A percentile compares a stretch with the other conserved stretches of the same genome.
phyloP scores from a whole-genome alignment of 2,113 vertebrate genomes.

The Polypterus bichir region DNA sequence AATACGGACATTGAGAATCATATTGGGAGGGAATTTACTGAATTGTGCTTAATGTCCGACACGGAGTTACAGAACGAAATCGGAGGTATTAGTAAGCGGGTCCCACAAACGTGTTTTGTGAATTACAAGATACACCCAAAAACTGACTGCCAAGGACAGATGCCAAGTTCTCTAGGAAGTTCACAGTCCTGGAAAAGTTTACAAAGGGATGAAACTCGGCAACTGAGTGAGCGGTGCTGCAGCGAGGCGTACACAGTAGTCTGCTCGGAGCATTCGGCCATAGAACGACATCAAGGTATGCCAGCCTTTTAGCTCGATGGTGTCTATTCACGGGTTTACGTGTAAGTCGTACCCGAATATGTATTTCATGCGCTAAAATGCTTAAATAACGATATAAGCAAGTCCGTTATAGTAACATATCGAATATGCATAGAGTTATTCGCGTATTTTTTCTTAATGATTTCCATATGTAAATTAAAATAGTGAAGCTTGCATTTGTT shows the following conservation, averaged over 20 bases:
- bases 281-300: slow-evolving; percentile 24
- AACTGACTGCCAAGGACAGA: slow-evolving; percentile 3
- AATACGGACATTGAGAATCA: slow-evolving; percentile 9
- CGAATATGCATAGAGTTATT: not conserved
- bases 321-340: not conserved
- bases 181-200: slow-evolving; percentile 8
- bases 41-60: slow-evolving; percentile 7
- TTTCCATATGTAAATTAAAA: too few species aligned
- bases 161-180: slow-evolving; percentile 5
- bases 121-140: not conserved
- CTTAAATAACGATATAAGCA: not conserved
- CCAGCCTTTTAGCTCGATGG: not conserved
- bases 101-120: not conserved
- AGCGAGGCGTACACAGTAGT: slow-evolving; percentile 25
- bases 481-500: too few species aligned
- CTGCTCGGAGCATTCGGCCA: slow-evolving; percentile 19
- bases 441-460: too few species aligned
- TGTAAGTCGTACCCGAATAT: not conserved
- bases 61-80: slow-evolving; percentile 4
- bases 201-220: slow-evolving; percentile 11
- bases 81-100: not conserved
- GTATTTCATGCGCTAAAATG: not conserved
- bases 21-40: slow-evolving; percentile 1
- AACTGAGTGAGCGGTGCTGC: slow-evolving; percentile 15
- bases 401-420: not conserved